These are phyloP conservation scores for Poecile atricapillus DNA, from an alignment of 2,113 vertebrate genomes.

Conservation along the genomic window DNA sequence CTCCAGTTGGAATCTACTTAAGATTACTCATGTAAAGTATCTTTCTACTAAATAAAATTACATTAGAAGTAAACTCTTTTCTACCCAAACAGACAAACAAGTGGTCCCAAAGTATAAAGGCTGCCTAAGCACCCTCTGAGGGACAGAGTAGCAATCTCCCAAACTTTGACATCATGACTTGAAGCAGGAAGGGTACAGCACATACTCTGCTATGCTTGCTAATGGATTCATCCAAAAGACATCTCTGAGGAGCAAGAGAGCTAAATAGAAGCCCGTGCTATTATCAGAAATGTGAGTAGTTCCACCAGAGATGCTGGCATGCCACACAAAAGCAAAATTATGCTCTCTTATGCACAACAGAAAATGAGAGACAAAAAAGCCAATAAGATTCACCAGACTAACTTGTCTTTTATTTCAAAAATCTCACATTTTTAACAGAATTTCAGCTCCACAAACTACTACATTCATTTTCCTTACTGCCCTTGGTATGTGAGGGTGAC, in stretches of 20 bases:
- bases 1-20: not conserved
- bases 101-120: rapidly evolving
- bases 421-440: not conserved
- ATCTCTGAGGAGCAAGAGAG: not conserved
- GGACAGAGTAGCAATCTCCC: rapidly evolving
- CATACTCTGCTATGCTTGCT: not conserved
- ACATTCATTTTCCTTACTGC: not conserved
- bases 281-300: not conserved
- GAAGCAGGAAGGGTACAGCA: not conserved
- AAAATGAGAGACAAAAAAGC: not conserved
- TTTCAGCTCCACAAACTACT: not conserved
- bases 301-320: not conserved
- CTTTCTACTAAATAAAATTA: not conserved
- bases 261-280: not conserved
- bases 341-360: rapidly evolving
- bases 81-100: not conserved
- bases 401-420: not conserved
- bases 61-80: not conserved
- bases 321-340: not conserved
- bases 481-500: not conserved
- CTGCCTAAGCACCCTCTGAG: rapidly evolving
- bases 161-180: not conserved
- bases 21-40: not conserved
- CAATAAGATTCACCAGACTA: not conserved
- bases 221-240: not conserved